phyloP scores from a whole-genome alignment of 1,140 invertebrate species.

The Drosophila pseudoobscura region DNA sequence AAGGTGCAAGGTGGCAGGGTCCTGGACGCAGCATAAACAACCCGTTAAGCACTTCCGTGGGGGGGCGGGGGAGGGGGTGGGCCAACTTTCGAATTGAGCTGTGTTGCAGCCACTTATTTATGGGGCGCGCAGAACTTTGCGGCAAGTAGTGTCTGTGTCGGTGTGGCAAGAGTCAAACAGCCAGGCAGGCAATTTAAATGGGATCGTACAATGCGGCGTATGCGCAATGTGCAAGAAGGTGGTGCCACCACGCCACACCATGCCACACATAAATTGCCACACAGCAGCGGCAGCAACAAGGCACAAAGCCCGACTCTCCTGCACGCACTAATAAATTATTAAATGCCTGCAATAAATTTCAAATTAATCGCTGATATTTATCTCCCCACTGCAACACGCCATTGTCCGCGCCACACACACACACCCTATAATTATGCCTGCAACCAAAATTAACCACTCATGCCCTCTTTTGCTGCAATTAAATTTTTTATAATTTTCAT shows the following conservation, averaged over 20 bases:
- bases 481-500: slow-evolving; percentile 45
- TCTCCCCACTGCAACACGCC: slow-evolving; percentile 61
- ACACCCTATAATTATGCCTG: slow-evolving; percentile 58
- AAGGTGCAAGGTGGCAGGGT: not conserved
- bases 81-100: slow-evolving; percentile 60
- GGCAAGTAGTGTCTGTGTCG: slow-evolving; percentile 4
- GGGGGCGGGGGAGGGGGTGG: not conserved
- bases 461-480: slow-evolving; percentile 1
- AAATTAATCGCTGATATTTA: slow-evolving; percentile 82
- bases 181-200: slow-evolving; percentile 74
- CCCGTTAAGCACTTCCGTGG: slow-evolving; percentile 2
- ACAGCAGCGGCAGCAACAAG: slow-evolving; percentile 34
- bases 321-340: slow-evolving; percentile 79
- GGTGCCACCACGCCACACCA: slow-evolving; percentile 17
- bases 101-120: slow-evolving; percentile 68
- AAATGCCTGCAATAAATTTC: slow-evolving; percentile 80
- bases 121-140: slow-evolving; percentile 46
- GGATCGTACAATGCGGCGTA: slow-evolving; percentile 75
- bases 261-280: slow-evolving; percentile 51
- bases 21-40: too few species aligned
- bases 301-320: slow-evolving; percentile 39
- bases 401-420: slow-evolving; percentile 13
- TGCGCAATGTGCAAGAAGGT: slow-evolving; percentile 60
- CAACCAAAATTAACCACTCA: slow-evolving; percentile 38
- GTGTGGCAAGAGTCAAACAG: slow-evolving; percentile 71